A percentile compares a stretch with the other conserved stretches of the same genome.
Evolutionary conservation across 1,140 invertebrate genomes (phyloP).

Genomic region (Glomeris maerens): DNA sequence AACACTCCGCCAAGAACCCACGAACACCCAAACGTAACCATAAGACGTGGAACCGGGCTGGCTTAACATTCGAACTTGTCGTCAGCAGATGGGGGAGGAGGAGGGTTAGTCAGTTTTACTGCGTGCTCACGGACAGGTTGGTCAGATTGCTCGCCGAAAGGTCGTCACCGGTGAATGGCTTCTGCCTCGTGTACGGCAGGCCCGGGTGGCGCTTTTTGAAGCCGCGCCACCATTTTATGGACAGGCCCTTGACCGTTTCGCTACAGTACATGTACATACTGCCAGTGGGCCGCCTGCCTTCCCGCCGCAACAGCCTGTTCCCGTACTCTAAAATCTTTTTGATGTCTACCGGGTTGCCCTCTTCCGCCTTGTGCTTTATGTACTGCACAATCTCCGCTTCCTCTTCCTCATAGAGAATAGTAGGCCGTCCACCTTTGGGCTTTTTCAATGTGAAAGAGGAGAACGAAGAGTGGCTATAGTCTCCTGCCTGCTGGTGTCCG

Average conservation of each 20-base stretch:
- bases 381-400: slow-evolving; percentile 9
- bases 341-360: slow-evolving; percentile 9
- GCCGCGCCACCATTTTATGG: slow-evolving; percentile 11
- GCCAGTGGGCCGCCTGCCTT: slow-evolving; percentile 10
- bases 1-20: no score
- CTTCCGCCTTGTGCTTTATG: slow-evolving; percentile 2
- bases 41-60: no score
- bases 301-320: slow-evolving; percentile 4
- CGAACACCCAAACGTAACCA: no score
- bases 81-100: no score
- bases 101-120: no score
- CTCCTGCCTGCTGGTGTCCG: neutral
- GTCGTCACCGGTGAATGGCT: neutral
- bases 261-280: slow-evolving; percentile 10
- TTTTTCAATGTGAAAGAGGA: slow-evolving; percentile 1
- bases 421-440: slow-evolving; percentile 12
- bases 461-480: neutral
- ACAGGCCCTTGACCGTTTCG: slow-evolving; percentile 8
- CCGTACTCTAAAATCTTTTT: slow-evolving; percentile 9
- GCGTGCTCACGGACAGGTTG: no score
- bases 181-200: slow-evolving; percentile 8
- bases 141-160: no score
- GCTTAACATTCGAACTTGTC: no score
- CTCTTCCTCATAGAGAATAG: slow-evolving; percentile 12
- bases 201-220: slow-evolving; percentile 13